A percentile compares a stretch with the other conserved stretches of the same genome.
Evolutionary conservation across 2,888 invertebrate species (phyloP).

Genomic region (Ormia ochracea): DNA sequence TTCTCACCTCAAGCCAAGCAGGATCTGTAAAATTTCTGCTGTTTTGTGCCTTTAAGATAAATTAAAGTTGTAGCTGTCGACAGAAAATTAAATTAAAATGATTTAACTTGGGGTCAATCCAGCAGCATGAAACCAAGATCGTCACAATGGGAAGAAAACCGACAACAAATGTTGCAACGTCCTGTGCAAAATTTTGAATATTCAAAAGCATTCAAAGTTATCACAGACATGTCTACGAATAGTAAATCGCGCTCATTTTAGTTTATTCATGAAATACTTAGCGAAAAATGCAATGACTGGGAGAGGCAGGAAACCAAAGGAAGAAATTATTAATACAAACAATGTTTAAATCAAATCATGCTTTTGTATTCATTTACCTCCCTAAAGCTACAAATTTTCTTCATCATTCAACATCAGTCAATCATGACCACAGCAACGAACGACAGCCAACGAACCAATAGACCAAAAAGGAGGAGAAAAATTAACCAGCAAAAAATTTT

Average conservation of each 20-base stretch:
- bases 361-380: slow-evolving; percentile 54
- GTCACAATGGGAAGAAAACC: neutral
- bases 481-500: slow-evolving; percentile 5
- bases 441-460: slow-evolving; percentile 7
- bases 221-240: slow-evolving; percentile 18
- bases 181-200: neutral
- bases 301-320: neutral
- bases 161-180: neutral
- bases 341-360: slow-evolving; percentile 56
- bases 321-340: slow-evolving; percentile 58
- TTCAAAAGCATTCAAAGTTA: neutral
- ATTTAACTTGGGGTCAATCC: slow-evolving; percentile 25
- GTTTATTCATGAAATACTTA: neutral
- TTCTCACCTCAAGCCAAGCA: too few species aligned
- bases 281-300: neutral
- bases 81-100: slow-evolving; percentile 39
- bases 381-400: slow-evolving; percentile 60
- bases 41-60: slow-evolving; percentile 17
- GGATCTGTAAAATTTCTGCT: neutral
- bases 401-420: slow-evolving; percentile 57
- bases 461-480: slow-evolving; percentile 28
- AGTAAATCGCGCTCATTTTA: slow-evolving; percentile 25
- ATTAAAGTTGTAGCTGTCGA: slow-evolving; percentile 10
- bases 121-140: slow-evolving; percentile 40
- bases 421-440: slow-evolving; percentile 53